These are phyloP conservation scores for Drosophila suzukii DNA, from an alignment of 1,140 invertebrate genomes.

Conservation along the genomic window DNA sequence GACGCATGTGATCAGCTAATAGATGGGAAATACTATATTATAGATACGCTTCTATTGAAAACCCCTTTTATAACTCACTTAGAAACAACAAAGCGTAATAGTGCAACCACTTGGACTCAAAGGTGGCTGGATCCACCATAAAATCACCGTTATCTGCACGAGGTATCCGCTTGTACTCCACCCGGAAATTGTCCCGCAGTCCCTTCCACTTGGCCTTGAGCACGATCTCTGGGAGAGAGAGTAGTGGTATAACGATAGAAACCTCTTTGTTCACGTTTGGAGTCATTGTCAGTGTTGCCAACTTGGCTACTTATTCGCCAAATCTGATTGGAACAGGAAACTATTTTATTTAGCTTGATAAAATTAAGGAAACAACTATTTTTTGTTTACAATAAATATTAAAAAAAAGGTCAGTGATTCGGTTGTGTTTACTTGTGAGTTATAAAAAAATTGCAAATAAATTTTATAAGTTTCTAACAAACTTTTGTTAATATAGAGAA, in stretches of 20 bases:
- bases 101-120: constrained; percentile 83
- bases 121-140: constrained; percentile 75
- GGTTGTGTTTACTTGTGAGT: neutral
- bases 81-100: constrained; percentile 81
- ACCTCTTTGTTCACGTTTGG: neutral
- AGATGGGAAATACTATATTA: neutral
- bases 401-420: neutral
- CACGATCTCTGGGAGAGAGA: constrained; percentile 67
- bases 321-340: constrained; percentile 10
- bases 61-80: constrained; percentile 55
- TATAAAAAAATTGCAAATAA: neutral
- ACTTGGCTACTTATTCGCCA: constrained; percentile 3
- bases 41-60: neutral
- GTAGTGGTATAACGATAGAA: constrained; percentile 5
- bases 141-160: constrained; percentile 80
- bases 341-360: neutral
- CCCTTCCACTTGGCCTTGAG: constrained; percentile 84
- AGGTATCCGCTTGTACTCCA: constrained; percentile 83
- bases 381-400: neutral
- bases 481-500: too few relatives aligned
- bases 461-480: too few relatives aligned
- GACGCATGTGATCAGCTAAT: constrained; percentile 82
- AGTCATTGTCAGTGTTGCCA: constrained; percentile 20
- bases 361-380: neutral
- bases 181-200: constrained; percentile 83